Evolutionary conservation across 2,888 invertebrate species (phyloP), one percentile per base, ranked within the genome.

Genomic region (Torymus tubicola): DNA sequence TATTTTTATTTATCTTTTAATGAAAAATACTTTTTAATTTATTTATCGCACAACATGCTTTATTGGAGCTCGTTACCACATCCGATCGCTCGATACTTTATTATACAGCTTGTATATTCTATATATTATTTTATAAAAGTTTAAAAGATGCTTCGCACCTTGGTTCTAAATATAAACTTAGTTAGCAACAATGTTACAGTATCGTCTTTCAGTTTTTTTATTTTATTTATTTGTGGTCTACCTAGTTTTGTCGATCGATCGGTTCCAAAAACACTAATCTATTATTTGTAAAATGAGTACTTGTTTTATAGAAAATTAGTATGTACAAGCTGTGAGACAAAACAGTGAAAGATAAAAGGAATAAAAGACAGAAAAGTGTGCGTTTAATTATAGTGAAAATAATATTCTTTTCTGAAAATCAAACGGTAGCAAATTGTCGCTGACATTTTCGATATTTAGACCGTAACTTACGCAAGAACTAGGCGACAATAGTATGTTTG

Each of bases 1-100:
- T n/a, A 31, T 53, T 61, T 53, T 77, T 67, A 3, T 72, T 63
- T 74, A n/a, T 77, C 53, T 57, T 76, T 63, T 68, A 78, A 65
- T 31, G 63, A 82, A 73, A 81, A 80, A 77, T 81, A 76, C 73
- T 61, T 74, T 16, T 72, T 57, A 55, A 68, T 18, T 82, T 72
- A 60, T 83, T 83, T 80, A 80, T 83, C 77, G 68, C 76, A 83
- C 73, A 83, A 83, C 76, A 78, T 83, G 78, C 80, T 84, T 84
- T 83, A 83, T 80, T 83, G 81, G 72, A 82, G 76, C 81, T 82
- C 76, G 80, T 82, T 78, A 80, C 78, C 82, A 70, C 79, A 81
- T 84, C 76, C 75, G 70, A 73, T 81, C 72, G 75, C 74, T 83
- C 78, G 70, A 83, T 80, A 55, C 31, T 80, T 80, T 68, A 80